These are phyloP conservation scores for Eulacestoma nigropectus DNA, from an alignment of 2,113 vertebrate genomes.

Conservation along the genomic window DNA sequence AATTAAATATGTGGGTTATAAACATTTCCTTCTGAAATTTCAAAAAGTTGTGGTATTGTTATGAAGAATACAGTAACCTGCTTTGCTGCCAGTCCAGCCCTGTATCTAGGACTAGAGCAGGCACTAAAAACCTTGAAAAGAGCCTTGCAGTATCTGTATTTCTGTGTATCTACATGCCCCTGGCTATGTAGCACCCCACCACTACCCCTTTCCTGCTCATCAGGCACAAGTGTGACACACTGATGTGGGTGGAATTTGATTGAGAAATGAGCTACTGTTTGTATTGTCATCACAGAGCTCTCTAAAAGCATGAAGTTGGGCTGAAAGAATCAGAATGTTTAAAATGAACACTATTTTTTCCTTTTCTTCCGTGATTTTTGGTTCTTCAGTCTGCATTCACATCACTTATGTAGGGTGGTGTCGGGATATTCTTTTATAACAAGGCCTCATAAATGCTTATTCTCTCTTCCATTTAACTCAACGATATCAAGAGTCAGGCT, in stretches of 20 bases:
- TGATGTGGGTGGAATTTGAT: constrained; percentile 58
- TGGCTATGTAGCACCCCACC: not conserved
- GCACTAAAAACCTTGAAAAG: not conserved
- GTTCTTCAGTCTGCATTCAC: not conserved
- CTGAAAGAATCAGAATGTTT: constrained; percentile 31
- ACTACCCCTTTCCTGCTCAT: constrained; percentile 21
- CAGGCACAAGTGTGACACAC: constrained; percentile 48
- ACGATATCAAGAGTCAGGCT: not conserved
- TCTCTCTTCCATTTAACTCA: not conserved
- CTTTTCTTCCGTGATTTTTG: not conserved
- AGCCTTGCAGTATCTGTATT: not conserved
- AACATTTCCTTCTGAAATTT: not conserved
- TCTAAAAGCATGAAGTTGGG: not conserved
- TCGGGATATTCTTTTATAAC: not conserved
- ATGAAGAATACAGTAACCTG: not conserved
- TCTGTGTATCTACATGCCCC: not conserved
- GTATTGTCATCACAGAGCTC: constrained; percentile 48
- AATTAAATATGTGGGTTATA: not conserved
- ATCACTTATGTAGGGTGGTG: not conserved
- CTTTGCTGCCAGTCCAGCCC: not conserved
- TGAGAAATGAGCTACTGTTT: constrained; percentile 57
- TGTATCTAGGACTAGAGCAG: not conserved
- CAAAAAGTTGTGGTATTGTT: not conserved
- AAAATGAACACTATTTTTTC: not conserved
- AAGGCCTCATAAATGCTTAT: not conserved